A percentile compares a stretch with the other conserved stretches of the same genome.
Conservation (phyloP, 2,888 invertebrate species). For the Cancer borealis region DNA sequence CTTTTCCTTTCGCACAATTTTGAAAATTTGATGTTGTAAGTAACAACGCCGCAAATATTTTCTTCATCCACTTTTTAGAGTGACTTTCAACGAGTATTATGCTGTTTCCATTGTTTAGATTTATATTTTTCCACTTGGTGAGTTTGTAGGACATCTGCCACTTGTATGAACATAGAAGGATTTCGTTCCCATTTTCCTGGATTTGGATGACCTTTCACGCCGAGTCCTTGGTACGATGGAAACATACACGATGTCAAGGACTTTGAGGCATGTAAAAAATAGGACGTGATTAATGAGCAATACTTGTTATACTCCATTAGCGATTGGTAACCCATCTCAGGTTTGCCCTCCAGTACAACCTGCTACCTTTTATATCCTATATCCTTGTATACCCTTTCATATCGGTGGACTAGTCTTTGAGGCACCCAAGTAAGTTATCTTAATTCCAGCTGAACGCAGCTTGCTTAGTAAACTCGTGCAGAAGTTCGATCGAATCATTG, state of each 20-base stretch:
- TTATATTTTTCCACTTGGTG: neutral
- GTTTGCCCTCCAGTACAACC: neutral
- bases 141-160: conserved; percentile 7
- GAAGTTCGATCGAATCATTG: neutral
- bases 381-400: too few relatives aligned
- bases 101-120: neutral
- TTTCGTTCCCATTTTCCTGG: neutral
- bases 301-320: neutral
- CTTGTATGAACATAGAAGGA: neutral
- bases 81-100: neutral
- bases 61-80: neutral
- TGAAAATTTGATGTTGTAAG: neutral
- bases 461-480: neutral
- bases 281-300: neutral
- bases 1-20: neutral
- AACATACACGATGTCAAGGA: too few relatives aligned
- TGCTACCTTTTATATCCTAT: neutral
- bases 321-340: neutral
- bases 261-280: too few relatives aligned
- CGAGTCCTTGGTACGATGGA: neutral
- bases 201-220: neutral
- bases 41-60: neutral
- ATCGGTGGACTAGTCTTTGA: too few relatives aligned
- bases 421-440: too few relatives aligned
- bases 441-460: neutral